These are phyloP conservation scores for Barnardius zonarius DNA, from an alignment of 2,113 vertebrate genomes.

Conservation along the genomic window DNA sequence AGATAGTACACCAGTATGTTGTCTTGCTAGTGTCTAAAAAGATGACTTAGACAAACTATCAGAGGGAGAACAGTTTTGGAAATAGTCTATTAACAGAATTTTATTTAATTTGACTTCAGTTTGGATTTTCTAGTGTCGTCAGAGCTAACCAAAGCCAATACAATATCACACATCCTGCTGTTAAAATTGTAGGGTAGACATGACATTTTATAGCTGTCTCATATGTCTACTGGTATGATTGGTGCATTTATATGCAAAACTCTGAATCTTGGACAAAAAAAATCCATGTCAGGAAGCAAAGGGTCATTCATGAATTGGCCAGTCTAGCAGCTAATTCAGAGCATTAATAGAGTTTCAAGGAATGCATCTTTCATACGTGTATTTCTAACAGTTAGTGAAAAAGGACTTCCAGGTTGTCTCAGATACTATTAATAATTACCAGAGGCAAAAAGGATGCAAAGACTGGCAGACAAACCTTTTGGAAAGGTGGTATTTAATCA, in stretches of 20 bases:
- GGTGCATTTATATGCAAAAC: neutral
- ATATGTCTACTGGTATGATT: neutral
- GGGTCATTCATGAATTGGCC: accelerated
- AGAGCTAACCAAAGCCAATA: neutral
- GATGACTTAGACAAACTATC: neutral
- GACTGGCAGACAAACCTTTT: neutral
- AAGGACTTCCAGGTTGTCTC: neutral
- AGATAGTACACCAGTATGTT: neutral
- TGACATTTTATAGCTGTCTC: neutral
- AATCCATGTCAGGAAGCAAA: neutral
- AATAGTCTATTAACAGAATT: neutral
- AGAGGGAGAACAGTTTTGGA: neutral
- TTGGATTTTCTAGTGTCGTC: neutral
- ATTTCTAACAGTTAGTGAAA: neutral
- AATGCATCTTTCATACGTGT: accelerated
- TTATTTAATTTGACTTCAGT: neutral
- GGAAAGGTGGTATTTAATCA: neutral
- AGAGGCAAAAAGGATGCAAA: neutral
- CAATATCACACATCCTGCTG: neutral
- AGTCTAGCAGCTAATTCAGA: neutral
- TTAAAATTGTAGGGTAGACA: neutral
- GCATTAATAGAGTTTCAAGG: neutral
- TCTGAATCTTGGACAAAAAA: neutral
- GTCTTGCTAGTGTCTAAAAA: neutral
- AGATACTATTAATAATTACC: neutral